Base-by-base conservation (phyloP, 2,113 vertebrate species). In the Paradisaea rubra region DNA sequence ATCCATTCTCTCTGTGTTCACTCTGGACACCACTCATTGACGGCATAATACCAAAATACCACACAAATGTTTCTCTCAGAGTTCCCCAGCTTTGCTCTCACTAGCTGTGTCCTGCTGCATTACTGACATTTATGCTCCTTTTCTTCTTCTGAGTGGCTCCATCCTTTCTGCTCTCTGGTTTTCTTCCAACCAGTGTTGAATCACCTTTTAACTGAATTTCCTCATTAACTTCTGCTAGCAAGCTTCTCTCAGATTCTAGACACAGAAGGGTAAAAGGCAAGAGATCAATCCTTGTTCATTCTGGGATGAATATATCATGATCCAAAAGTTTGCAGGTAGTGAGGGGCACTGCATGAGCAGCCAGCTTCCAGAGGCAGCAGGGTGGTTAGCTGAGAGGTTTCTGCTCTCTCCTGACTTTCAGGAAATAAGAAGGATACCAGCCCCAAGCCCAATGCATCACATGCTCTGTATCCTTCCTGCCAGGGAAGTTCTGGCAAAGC, bases 251-350 rank as follows among this genome's bases (percentile, higher is more conserved):
- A 72, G 13, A 15, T 22, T 76, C 47, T 85, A 25, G 15, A 17
- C 4, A 30, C 35, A 59, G 33, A 66, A 66, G 11, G 14, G 30
- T 70, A 63, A 66, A 87, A 73, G 37, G 15, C 28, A 70, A 66
- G 18, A 57, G 11, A 33, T 57, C 15, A 59, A 21, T 45, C 20
- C 59, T 24, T 72, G 12, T 30, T 84, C 49, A 19, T 71, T 28
- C 9, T 35, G 49, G 19, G 18, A 25, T 6, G 59, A 24, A 54
- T 65, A 25, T 17, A 15, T 10, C 42, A n/a, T 0, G 0, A 53
- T 39, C 20, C 33, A 65, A 25, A 39, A 47, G 18, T 47, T 64
- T 59, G 13, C 45, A 72, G 41, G 4, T 25, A 37, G 49, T 8
- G 41, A 69, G 41, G 11, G 15, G 25, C 33, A 8, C 33, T 52